Base-by-base conservation (phyloP, 2,888 invertebrate species). In the Neuroscelio doddi region DNA sequence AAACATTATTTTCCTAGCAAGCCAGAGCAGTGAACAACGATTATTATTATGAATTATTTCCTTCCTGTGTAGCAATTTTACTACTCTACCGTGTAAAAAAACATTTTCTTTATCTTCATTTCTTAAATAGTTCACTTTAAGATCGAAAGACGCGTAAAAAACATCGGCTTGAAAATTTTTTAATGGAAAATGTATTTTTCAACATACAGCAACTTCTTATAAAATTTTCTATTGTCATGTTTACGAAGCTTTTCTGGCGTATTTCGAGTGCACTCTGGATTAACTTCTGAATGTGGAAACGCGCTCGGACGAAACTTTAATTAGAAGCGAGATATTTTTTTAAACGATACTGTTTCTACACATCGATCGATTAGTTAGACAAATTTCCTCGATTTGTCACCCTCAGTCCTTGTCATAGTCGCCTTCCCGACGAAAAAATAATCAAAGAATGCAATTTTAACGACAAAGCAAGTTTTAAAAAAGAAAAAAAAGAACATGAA, bases 21-120 rank as follows among this genome's bases (percentile, higher is more conserved):
- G 80, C 80, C 80, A 79, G 80, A 80, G 79, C 74, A 77, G 75
- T 79, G 74, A 79, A 79, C 79, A 78, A 78, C 77, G 77, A 81
- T 79, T 77, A 76, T 76, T 68, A 64, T n/a, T n/a, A n/a, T n/a
- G n/a, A n/a, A n/a, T n/a, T n/a, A n/a, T n/a, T n/a, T n/a, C n/a
- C n/a, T 69, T 62, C 72, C 74, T 77, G 75, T 77, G 71, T 75
- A 75, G 74, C 79, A 80, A 71, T 76, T 76, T 74, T 79, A 79
- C 71, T 75, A 78, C 73, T n/a, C n/a, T 80, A 80, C 74, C 73
- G 76, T 76, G 76, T 79, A 80, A 80, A 80, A 80, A 79, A 69
- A 57, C 46, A 38, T 41, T 57, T 14, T 21, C 63, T 59, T 65
- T 36, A 45, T 56, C 55, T 58, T 38, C 46, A 62, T 47, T 14